Evolutionary conservation across 2,888 invertebrate species (phyloP).

Genomic region (Prosopocoilus inquinatus): DNA sequence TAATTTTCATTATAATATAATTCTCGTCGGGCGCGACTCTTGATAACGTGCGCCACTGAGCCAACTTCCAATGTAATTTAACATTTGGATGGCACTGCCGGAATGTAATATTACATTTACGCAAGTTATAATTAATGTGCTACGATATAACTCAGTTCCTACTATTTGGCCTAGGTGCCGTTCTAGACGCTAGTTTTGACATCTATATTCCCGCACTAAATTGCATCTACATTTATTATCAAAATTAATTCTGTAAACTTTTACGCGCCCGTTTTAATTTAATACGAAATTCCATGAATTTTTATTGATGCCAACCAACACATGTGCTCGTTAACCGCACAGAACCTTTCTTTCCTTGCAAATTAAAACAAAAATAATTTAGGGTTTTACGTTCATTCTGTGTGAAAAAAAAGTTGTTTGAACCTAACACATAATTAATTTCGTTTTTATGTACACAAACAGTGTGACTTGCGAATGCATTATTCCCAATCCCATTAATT

Average conservation of each 20-base stretch:
- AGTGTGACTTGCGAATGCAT: too few relatives aligned
- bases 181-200: slow-evolving; percentile 18
- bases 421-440: too few relatives aligned
- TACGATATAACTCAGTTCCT: slow-evolving; percentile 31
- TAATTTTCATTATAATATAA: slow-evolving; percentile 44
- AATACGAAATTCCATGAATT: too few relatives aligned
- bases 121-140: slow-evolving; percentile 48
- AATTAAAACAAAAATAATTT: too few relatives aligned
- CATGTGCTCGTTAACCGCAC: too few relatives aligned
- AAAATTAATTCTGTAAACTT: slow-evolving; percentile 5
- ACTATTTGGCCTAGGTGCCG: slow-evolving; percentile 21
- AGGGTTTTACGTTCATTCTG: too few relatives aligned
- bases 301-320: too few relatives aligned
- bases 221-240: slow-evolving; percentile 19
- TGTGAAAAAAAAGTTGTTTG: too few relatives aligned
- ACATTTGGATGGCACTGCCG: slow-evolving; percentile 45
- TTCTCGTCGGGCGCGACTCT: slow-evolving; percentile 36
- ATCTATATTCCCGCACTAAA: slow-evolving; percentile 17
- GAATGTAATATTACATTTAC: slow-evolving; percentile 47
- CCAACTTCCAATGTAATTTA: slow-evolving; percentile 46
- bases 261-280: slow-evolving; percentile 1
- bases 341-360: too few relatives aligned
- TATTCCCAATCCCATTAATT: too few relatives aligned
- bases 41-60: slow-evolving; percentile 39
- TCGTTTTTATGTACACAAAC: too few relatives aligned